Conservation (phyloP, 2,888 invertebrate genomes). For the Callinectes sapidus region DNA sequence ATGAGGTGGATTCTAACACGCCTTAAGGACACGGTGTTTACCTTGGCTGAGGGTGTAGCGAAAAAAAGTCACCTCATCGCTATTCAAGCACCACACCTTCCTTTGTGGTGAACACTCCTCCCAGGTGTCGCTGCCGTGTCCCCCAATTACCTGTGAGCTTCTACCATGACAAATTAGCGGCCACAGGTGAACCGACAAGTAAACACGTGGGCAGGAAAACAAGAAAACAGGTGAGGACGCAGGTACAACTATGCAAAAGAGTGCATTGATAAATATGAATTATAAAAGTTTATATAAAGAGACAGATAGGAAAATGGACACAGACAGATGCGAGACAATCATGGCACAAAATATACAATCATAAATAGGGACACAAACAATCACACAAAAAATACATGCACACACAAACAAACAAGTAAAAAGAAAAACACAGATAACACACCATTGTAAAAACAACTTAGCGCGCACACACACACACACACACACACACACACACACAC, state of each 20-base stretch:
- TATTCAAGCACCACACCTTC: conserved; percentile 19
- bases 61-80: neutral
- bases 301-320: neutral
- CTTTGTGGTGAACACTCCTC: neutral
- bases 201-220: conserved; percentile 19
- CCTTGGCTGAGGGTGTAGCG: neutral
- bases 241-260: neutral
- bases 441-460: neutral
- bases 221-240: neutral
- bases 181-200: neutral
- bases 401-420: neutral
- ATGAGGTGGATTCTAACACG: neutral
- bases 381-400: neutral
- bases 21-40: neutral
- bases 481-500: neutral
- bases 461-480: neutral
- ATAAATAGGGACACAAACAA: neutral
- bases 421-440: neutral
- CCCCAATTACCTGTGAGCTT: conserved; percentile 10
- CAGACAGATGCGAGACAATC: neutral
- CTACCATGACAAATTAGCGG: conserved; percentile 13
- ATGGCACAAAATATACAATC: neutral
- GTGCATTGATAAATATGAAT: neutral
- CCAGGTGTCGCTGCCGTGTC: neutral
- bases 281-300: neutral